These are phyloP conservation scores for Seriola quinqueradiata DNA, from an alignment of 2,113 vertebrate genomes.

Conservation along the genomic window DNA sequence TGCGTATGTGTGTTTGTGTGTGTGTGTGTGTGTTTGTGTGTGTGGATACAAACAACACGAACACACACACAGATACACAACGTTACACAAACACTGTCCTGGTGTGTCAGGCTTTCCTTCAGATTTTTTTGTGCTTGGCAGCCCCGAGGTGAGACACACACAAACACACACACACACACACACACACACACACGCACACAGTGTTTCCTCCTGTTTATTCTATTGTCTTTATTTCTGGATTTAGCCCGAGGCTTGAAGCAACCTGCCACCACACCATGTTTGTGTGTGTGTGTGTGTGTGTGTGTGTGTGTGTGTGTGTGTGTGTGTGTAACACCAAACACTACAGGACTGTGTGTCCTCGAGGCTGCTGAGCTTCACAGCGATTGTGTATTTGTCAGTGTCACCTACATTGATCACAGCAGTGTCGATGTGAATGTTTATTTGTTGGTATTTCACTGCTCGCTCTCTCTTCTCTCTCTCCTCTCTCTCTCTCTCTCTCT, in stretches of 20 bases:
- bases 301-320: slow-evolving; percentile 51
- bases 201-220: slow-evolving; percentile 52
- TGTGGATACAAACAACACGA: slow-evolving; percentile 2
- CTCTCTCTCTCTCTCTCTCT: background rate
- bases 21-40: background rate
- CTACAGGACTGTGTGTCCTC: slow-evolving; percentile 53
- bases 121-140: slow-evolving; percentile 42
- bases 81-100: slow-evolving; percentile 29
- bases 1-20: background rate
- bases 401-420: slow-evolving; percentile 61
- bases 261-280: slow-evolving; percentile 57
- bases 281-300: slow-evolving; percentile 55
- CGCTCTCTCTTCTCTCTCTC: no score
- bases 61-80: slow-evolving; percentile 10
- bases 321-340: slow-evolving; percentile 34
- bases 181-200: background rate
- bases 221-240: slow-evolving; percentile 79
- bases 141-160: slow-evolving; percentile 41
- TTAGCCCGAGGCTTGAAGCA: slow-evolving; percentile 58
- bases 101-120: slow-evolving; percentile 39
- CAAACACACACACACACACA: background rate
- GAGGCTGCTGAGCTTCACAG: slow-evolving; percentile 60
- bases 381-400: slow-evolving; percentile 65
- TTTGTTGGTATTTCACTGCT: slow-evolving; percentile 35
- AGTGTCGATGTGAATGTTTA: slow-evolving; percentile 35